Evolutionary conservation across 2,888 invertebrate genomes (phyloP).

Genomic region (Rhabditoides inermis): DNA sequence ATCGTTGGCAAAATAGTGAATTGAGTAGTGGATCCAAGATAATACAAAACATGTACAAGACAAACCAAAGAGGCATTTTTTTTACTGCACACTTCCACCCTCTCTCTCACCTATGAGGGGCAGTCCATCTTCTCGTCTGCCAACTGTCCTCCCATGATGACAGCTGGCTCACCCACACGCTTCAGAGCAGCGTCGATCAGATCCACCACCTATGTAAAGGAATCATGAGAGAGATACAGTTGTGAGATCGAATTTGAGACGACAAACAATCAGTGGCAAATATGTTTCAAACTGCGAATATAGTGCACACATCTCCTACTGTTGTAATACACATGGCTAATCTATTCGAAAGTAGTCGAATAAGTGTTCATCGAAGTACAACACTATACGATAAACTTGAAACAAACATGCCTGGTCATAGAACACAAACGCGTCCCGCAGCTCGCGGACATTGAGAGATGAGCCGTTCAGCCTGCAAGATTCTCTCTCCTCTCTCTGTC

Average conservation of each 20-base stretch:
- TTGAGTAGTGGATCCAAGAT: too few relatives aligned
- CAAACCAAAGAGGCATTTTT: too few relatives aligned
- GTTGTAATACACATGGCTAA: too few relatives aligned
- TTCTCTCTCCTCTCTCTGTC: background rate
- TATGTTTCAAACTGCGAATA: too few relatives aligned
- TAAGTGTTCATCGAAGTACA: too few relatives aligned
- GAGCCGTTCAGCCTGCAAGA: conserved; percentile 57
- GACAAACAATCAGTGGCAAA: too few relatives aligned
- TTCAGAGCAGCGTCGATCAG: conserved; percentile 91
- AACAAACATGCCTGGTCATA: conserved; percentile 71
- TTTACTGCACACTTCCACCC: too few relatives aligned
- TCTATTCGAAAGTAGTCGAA: too few relatives aligned
- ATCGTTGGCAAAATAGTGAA: background rate
- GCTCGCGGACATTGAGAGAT: conserved; percentile 90
- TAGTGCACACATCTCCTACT: too few relatives aligned
- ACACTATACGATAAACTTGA: too few relatives aligned
- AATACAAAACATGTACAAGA: background rate
- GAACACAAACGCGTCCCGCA: conserved; percentile 96
- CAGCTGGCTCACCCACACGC: conserved; percentile 68
- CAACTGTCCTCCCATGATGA: conserved; percentile 92
- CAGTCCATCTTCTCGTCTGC: conserved; percentile 97
- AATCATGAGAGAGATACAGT: background rate
- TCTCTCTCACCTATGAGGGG: conserved; percentile 79
- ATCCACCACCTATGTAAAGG: conserved; percentile 65
- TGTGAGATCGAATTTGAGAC: too few relatives aligned